These are phyloP conservation scores for Siphamia tubifer DNA, from an alignment of 2,113 vertebrate genomes.

Conservation along the genomic window DNA sequence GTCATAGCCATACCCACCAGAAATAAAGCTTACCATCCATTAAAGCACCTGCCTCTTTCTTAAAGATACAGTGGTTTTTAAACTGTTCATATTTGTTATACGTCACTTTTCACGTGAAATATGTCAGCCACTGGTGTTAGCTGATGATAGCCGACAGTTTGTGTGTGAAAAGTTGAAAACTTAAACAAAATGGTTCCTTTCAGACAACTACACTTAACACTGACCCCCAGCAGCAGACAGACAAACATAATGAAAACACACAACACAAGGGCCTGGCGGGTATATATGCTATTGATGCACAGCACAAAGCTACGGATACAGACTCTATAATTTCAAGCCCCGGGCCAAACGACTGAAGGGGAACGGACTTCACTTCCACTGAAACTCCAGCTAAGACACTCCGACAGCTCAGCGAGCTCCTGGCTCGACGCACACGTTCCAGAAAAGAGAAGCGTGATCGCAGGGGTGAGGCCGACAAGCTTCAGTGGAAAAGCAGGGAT, in stretches of 20 bases:
- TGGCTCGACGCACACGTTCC: slow-evolving; percentile 44
- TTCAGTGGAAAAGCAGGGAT: slow-evolving; percentile 49
- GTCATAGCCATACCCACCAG: too few species aligned
- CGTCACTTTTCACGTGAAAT: neutral
- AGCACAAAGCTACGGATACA: slow-evolving; percentile 42
- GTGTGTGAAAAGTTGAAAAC: slow-evolving; percentile 32
- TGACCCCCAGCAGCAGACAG: slow-evolving; percentile 29
- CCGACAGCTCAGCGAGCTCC: slow-evolving; percentile 50
- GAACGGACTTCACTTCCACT: slow-evolving; percentile 64
- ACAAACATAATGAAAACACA: slow-evolving; percentile 56
- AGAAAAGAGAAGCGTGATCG: slow-evolving; percentile 48
- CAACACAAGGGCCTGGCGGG: slow-evolving; percentile 8
- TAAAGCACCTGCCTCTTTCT: neutral
- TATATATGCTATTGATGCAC: slow-evolving; percentile 36
- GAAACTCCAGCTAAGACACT: slow-evolving; percentile 61
- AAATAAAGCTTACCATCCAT: neutral
- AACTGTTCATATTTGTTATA: neutral
- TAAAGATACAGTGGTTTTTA: neutral
- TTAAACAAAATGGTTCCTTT: slow-evolving; percentile 24
- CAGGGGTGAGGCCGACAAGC: slow-evolving; percentile 64
- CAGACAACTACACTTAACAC: slow-evolving; percentile 25
- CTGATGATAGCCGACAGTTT: slow-evolving; percentile 20
- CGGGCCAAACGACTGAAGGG: slow-evolving; percentile 62
- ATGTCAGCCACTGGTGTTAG: slow-evolving; percentile 8
- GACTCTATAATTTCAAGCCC: slow-evolving; percentile 60